These are phyloP conservation scores for Rostratula benghalensis DNA, from an alignment of 2,113 vertebrate species.

Conservation along the genomic window DNA sequence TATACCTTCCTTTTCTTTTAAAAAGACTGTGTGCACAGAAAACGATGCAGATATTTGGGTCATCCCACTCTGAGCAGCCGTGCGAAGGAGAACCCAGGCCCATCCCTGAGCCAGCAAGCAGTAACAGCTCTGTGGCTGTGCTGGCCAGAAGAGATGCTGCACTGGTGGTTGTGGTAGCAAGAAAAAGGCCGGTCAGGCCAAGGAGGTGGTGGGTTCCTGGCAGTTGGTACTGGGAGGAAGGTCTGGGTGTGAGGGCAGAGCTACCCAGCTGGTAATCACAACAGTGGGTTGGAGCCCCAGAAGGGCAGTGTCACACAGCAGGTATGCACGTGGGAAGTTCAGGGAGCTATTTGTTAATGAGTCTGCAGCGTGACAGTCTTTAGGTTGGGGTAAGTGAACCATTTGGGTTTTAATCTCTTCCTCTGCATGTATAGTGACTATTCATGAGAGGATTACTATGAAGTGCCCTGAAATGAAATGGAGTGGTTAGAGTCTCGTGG, in stretches of 20 bases:
- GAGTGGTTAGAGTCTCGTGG: not conserved
- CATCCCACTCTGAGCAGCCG: not conserved
- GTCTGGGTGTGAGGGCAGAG: not conserved
- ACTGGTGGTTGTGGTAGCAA: not conserved
- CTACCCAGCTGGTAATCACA: not conserved
- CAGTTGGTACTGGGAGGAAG: not conserved
- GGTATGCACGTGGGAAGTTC: not conserved
- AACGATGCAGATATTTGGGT: not conserved
- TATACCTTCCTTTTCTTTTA: not conserved
- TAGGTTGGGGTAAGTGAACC: not conserved
- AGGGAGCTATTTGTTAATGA: not conserved
- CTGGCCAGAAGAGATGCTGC: not conserved
- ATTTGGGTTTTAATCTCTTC: conserved; percentile 22
- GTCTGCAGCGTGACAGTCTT: not conserved
- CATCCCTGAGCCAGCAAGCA: too few relatives aligned
- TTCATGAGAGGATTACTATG: not conserved
- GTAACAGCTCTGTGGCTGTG: not conserved
- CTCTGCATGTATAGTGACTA: not conserved
- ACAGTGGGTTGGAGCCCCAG: not conserved
- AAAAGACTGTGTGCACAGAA: not conserved
- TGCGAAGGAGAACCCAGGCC: not conserved
- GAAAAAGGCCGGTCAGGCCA: not conserved
- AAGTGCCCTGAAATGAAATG: conserved; percentile 21
- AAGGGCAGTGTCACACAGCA: not conserved
- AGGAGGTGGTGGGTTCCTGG: not conserved